A percentile compares a stretch with the other conserved stretches of the same genome.
phyloP scores from a whole-genome alignment of 2,113 vertebrate genomes.

The Merops nubicus region DNA sequence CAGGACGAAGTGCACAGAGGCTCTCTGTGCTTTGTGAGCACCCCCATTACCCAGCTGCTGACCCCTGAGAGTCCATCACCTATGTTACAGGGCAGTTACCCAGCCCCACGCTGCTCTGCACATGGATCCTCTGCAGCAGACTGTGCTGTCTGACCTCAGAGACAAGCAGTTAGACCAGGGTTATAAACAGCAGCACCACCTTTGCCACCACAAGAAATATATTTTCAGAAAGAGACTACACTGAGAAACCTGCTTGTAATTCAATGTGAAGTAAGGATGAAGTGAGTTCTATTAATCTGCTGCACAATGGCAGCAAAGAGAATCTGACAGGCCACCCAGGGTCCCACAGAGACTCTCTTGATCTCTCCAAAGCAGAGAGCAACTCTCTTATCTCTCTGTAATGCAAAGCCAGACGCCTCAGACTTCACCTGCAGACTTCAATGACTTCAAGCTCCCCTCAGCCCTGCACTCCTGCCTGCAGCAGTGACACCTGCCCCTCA shows the following conservation, averaged over 20 bases:
- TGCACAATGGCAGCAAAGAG: not conserved
- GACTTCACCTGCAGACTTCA: not conserved
- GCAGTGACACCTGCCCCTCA: not conserved
- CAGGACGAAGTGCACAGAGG: not conserved
- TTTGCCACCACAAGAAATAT: not conserved
- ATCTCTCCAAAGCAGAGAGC: not conserved
- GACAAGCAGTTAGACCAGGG: not conserved
- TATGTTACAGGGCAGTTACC: fast-evolving
- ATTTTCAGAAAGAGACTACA: constrained; percentile 9
- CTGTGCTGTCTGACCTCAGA: not conserved
- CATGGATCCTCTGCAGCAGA: not conserved
- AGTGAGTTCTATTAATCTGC: not conserved
- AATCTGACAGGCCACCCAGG: not conserved
- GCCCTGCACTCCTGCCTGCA: not conserved
- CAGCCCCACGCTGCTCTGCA: not conserved
- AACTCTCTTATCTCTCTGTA: not conserved
- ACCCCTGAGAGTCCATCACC: not conserved
- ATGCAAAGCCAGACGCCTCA: not conserved
- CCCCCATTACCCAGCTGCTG: fast-evolving
- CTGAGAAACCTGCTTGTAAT: not conserved
- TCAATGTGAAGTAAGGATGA: not conserved
- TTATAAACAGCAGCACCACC: not conserved
- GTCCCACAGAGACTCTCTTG: not conserved
- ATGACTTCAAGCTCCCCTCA: not conserved
- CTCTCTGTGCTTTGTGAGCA: not conserved